Evolutionary conservation across 2,888 invertebrate genomes (phyloP), one percentile per base, ranked within the genome.

Genomic region (Scelioninae gen. 1): DNA sequence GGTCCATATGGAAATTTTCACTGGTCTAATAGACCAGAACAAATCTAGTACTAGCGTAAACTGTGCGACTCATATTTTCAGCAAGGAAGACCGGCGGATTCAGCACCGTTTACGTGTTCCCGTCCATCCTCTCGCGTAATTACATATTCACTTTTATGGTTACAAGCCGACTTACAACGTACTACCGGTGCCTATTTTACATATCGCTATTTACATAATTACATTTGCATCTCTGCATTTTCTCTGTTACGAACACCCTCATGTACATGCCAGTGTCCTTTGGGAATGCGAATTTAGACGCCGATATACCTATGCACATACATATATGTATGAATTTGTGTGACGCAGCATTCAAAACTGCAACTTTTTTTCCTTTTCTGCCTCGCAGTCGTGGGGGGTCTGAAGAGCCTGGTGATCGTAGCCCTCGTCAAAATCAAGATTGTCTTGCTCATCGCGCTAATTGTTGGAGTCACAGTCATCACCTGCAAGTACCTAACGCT

Each of bases 401-500:
- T 89, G 53, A 89, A 89, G 80, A 86, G 87, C 60, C 53, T 89
- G 66, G 84, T 86, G 13, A 84, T 87, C 38, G 75, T 89, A 66
- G 75, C 86, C 13, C 76, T 88, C 55, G 86, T 90, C 69, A 90
- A 90, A 82, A 87, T 89, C 72, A 89, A 90, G 82, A 84, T 90
- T 71, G 82, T 88, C 56, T 76, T 89, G 62, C 83, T 88, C 31
- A 76, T 87, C 40, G 85, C 87, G 5, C 85, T 86, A 49, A 83
- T 89, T 32, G 84, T 87, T 56, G 89, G 87, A 15, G 53, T 87
- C 56, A 82, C 85, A 43, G 84, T 85, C 53, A 84, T 88, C 72
- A 87, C 88, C 13, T 78, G 87, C 9, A 89, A 89, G 76, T 84
- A 85, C 40, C 74, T 87, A 40, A 47, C 56, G 45, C 40, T 71